Conservation (phyloP, 2,797 vertebrate genomes). For the Galago senegalensis region DNA sequence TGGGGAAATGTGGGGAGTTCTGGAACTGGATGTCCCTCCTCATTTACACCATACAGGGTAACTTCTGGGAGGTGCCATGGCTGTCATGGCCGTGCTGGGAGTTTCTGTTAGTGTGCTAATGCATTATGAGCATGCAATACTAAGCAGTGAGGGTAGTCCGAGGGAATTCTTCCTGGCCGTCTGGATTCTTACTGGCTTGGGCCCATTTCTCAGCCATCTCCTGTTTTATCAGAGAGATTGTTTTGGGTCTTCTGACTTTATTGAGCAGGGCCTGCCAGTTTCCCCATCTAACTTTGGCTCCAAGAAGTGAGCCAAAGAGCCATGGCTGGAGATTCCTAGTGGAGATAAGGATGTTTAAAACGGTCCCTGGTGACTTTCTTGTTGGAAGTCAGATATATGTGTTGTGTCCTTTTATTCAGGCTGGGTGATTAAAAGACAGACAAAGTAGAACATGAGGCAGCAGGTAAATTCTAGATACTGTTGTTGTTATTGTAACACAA, state of each 20-base stretch:
- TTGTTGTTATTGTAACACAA: not conserved
- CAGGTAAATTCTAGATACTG: not conserved
- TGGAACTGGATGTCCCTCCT: not conserved
- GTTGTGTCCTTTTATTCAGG: not conserved
- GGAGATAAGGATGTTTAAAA: not conserved
- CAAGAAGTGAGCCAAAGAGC: not conserved
- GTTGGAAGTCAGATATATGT: not conserved
- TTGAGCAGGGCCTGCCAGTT: not conserved
- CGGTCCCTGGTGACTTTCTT: not conserved
- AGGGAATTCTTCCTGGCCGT: not conserved
- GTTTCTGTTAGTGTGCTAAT: not conserved
- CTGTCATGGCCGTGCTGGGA: accelerated
- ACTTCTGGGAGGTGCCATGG: not conserved
- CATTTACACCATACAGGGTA: not conserved
- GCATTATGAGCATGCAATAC: not conserved
- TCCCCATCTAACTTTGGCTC: not conserved
- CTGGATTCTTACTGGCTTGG: not conserved
- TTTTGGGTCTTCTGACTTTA: not conserved
- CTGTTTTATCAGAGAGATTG: too few relatives aligned
- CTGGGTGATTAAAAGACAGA: not conserved
- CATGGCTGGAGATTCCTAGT: not conserved
- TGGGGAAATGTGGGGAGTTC: not conserved
- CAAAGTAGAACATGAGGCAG: not conserved
- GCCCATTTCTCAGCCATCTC: not conserved
- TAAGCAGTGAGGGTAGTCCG: not conserved